A percentile compares a stretch with the other conserved stretches of the same genome.
Conservation (phyloP, 2,797 vertebrate genomes). For the Lepus townsendii region DNA sequence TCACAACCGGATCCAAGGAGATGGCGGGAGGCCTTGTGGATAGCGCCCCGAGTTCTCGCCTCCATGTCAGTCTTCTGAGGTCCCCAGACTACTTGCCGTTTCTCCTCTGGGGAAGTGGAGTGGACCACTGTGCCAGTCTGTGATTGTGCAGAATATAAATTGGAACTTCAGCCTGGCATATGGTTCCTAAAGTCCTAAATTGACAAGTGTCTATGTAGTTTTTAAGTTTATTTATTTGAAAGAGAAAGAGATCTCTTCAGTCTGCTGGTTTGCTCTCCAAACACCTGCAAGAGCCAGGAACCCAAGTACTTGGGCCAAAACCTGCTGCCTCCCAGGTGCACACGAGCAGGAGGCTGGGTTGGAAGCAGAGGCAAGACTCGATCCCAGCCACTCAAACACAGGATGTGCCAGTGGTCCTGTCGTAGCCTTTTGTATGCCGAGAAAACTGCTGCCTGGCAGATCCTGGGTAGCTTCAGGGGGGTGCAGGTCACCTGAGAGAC, state of each 20-base stretch:
- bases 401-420: no score
- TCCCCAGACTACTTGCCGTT: background rate
- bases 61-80: background rate
- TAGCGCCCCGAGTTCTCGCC: background rate
- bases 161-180: background rate
- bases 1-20: background rate
- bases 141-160: background rate
- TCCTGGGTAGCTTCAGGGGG: background rate
- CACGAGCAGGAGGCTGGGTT: no score
- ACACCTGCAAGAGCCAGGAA: no score
- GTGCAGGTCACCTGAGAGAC: background rate
- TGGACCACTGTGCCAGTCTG: background rate
- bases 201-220: background rate
- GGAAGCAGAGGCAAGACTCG: no score
- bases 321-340: no score
- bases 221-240: no score
- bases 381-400: no score
- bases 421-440: background rate
- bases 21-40: background rate
- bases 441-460: background rate
- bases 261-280: no score
- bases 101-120: background rate
- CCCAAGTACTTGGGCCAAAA: no score
- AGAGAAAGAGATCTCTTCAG: no score
- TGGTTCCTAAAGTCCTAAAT: background rate